Conservation (phyloP, 2,113 vertebrate species). For the Hypanus sabinus region DNA sequence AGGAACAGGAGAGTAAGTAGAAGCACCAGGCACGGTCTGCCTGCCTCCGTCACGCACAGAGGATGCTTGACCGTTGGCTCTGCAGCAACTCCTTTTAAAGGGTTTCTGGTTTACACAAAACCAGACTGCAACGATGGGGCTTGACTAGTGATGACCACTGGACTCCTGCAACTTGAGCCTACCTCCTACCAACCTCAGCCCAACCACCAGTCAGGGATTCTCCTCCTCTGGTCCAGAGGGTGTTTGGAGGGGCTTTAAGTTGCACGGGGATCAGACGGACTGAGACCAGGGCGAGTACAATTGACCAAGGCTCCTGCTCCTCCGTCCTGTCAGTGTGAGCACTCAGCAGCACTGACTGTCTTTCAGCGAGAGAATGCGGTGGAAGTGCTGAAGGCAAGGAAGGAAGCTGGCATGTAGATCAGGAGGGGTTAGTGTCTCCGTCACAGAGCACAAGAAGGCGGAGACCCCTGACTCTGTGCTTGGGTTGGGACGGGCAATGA, state of each 20-base stretch:
- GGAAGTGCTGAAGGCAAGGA: not conserved
- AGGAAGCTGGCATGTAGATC: not conserved
- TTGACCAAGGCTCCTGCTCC: not conserved
- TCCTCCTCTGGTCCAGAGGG: not conserved
- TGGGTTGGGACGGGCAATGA: not conserved
- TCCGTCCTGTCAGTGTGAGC: not conserved
- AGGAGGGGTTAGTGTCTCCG: not conserved
- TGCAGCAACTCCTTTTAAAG: not conserved
- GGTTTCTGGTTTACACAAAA: not conserved
- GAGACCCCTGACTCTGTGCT: no score
- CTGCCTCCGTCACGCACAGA: not conserved
- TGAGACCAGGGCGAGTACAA: not conserved
- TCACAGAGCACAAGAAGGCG: not conserved
- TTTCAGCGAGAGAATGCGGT: not conserved
- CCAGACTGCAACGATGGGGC: no score
- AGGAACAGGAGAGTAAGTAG: conserved; percentile 65
- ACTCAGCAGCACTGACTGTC: not conserved
- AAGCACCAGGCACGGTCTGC: not conserved
- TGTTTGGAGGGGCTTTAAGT: not conserved
- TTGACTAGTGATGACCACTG: not conserved
- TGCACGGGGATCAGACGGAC: not conserved
- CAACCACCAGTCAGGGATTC: no score
- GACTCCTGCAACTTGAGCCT: not conserved
- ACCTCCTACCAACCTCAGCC: no score
- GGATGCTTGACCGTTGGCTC: not conserved